phyloP scores from a whole-genome alignment of 2,888 invertebrate genomes.

The Spilarctia lutea region DNA sequence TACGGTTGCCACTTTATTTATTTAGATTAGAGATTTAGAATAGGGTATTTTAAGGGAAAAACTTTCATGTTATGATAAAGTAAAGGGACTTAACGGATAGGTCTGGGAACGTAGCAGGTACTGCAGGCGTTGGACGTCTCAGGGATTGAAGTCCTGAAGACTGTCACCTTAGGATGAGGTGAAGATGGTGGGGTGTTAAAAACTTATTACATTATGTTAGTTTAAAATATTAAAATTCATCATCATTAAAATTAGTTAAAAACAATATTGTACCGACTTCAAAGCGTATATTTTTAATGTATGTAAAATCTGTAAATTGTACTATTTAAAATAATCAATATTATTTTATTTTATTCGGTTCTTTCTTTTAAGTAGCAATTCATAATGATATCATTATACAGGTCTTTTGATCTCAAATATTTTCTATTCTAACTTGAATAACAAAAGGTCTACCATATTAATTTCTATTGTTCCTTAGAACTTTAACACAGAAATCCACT shows the following conservation, averaged over 20 bases:
- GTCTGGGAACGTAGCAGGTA: no score
- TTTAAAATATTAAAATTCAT: background rate
- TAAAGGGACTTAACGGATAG: background rate
- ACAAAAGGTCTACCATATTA: background rate
- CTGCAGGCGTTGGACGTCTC: no score
- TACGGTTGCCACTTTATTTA: constrained; percentile 22
- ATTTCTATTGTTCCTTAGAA: background rate
- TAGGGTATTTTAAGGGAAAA: background rate
- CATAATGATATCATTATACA: background rate
- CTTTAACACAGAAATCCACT: background rate
- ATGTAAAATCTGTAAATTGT: background rate
- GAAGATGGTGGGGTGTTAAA: no score
- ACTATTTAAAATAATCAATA: background rate
- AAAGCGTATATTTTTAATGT: background rate
- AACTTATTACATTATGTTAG: background rate
- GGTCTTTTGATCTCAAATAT: background rate
- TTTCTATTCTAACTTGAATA: background rate
- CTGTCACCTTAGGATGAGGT: no score
- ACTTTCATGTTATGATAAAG: background rate
- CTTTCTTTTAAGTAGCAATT: background rate
- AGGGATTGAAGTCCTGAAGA: no score
- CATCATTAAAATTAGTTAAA: background rate
- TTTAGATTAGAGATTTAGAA: no score
- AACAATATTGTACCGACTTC: background rate
- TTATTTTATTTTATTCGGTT: background rate